Evolutionary conservation across 2,113 vertebrate species (phyloP), one percentile per base, ranked within the genome.

Genomic region (Brevimyrus niger): DNA sequence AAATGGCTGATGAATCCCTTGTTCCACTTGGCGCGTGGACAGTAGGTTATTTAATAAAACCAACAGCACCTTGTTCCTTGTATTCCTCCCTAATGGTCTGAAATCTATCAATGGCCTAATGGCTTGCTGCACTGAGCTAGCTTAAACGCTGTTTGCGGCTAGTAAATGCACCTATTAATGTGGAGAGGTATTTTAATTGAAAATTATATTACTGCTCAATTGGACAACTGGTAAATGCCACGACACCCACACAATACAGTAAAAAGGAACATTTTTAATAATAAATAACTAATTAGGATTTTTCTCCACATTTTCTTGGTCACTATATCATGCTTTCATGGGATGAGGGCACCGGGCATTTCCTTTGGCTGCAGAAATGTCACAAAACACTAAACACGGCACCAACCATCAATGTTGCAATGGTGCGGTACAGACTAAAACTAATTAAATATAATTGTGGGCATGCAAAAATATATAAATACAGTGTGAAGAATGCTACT

Each of bases 41-140:
- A 48, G 69, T 55, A 47, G 87, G 73, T 55, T 88, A 80, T 88
- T 90, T 83, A 88, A 82, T 82, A 90, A 87, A 90, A 46, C 50
- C 69, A 53, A 51, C 73, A 48, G 51, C 50, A 90, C 69, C 69
- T 88, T 83, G 69, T 90, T 88, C 86, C 42, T 17, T 83, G 51
- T n/a, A 42, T 27, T 38, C 53, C 73, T 88, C 86, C 73, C 69
- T 88, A 90, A 90, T 90, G 89, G 86, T 58, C 86, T 58, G 50
- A 88, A 82, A 90, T 90, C 76, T 88, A 90, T 88, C 87, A 90
- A 55, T 83, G 86, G 51, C 69, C 73, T 90, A 88, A 90, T 84
- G 80, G 86, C 69, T 51, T 83, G 89, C 65, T 90, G 65, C 65
- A 38, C 83, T 87, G 46, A 51, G 47, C 21, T 76, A 65, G n/a